phyloP scores from a whole-genome alignment of 1,140 invertebrate genomes.

The Drosophila miranda region DNA sequence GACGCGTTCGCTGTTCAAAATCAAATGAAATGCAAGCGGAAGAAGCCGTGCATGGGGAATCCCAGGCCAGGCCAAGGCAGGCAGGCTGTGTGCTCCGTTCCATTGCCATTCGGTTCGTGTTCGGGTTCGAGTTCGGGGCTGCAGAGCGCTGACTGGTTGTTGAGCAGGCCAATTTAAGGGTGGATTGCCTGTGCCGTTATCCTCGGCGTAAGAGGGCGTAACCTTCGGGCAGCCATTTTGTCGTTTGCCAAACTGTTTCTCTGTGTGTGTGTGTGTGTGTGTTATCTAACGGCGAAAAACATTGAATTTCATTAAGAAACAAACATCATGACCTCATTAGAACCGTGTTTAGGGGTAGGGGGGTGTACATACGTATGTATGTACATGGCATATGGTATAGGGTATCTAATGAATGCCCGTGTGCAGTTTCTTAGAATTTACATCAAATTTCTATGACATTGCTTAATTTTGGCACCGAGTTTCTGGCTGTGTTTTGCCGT shows the following conservation, averaged over 20 bases:
- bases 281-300: constrained; percentile 37
- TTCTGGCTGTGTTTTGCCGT: no score
- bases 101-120: constrained; percentile 25
- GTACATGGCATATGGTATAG: not conserved
- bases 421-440: constrained; percentile 68
- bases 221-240: constrained; percentile 40
- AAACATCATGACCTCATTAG: constrained; percentile 68
- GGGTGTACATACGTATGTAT: not conserved
- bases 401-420: constrained; percentile 71
- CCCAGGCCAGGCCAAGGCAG: constrained; percentile 47
- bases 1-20: constrained; percentile 70
- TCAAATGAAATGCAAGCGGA: constrained; percentile 72
- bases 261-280: constrained; percentile 3
- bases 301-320: constrained; percentile 35
- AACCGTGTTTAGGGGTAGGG: not conserved
- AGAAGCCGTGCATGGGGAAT: constrained; percentile 31
- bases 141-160: constrained; percentile 8
- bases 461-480: constrained; percentile 34
- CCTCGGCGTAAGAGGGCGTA: constrained; percentile 31
- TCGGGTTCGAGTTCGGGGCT: constrained; percentile 29
- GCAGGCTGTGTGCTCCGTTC: constrained; percentile 24
- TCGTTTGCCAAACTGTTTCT: constrained; percentile 5
- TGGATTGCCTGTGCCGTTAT: constrained; percentile 25
- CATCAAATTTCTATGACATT: constrained; percentile 74
- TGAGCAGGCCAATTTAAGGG: constrained; percentile 41